Base-by-base conservation (phyloP, 2,797 vertebrate species). In the Percopsis omiscomaycus region DNA sequence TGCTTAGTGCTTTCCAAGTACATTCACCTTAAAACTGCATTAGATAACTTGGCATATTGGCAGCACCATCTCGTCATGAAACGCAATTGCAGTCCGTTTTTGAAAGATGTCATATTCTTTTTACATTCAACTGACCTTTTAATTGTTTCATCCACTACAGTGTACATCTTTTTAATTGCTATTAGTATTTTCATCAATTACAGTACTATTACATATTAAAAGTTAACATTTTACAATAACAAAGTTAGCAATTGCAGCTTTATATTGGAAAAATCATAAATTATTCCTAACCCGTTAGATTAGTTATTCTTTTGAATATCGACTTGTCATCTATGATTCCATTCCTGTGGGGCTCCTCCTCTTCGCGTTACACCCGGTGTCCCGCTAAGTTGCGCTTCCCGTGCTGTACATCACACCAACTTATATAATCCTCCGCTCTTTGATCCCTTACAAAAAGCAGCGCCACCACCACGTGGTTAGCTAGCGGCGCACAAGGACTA, bases 401-500 rank as follows among this genome's bases (percentile, higher is more conserved):
- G 8, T 79, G 27, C 75, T 59, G 55, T 61, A 69, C 54, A 65
- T 73, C 72, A 71, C 69, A 81, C 68, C 55, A 51, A 65, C 6
- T 70, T 61, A 69, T 56, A 73, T 75, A 81, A 81, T 77, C 56
- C 30, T 10, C 69, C 29, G 28, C 68, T 57, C 66, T 68, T 46
- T 59, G 53, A 69, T 71, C 60, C 66, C 68, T 61, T 66, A 65
- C 71, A 64, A 79, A 76, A 63, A 71, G 79, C 67, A 70, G 56
- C 59, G 73, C 50, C 50, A 13, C 37, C 0, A 5, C 14, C 16
- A 10, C 66, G 28, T 57, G 46, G 45, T 63, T 62, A 22, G 66
- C 14, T 60, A 55, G 66, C 68, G 57, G 10, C 46, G 65, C 16
- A 55, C 22, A 32, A 59, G 52, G 48, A 74, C 64, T 53, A 16